phyloP scores from a whole-genome alignment of 2,888 invertebrate genomes.

The Troglohyphantes excavatus region DNA sequence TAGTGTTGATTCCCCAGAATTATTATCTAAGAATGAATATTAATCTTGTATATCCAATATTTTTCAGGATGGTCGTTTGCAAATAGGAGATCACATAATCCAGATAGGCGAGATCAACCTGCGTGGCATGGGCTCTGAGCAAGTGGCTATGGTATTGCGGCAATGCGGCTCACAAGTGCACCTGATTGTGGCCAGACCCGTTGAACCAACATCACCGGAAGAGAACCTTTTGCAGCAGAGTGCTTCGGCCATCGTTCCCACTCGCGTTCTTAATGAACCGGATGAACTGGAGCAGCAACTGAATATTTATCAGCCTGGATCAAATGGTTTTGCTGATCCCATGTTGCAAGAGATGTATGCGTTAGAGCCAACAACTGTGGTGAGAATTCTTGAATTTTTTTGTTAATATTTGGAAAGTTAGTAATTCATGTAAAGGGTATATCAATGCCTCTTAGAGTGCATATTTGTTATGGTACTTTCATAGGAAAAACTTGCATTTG shows the following conservation, averaged over 20 bases:
- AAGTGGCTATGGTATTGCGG: constrained; percentile 95
- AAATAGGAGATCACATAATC: constrained; percentile 98
- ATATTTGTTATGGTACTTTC: no score
- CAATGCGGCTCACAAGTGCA: constrained; percentile 95
- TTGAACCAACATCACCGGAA: constrained; percentile 89
- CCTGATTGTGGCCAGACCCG: constrained; percentile 95
- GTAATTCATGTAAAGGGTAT: no score
- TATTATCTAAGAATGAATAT: no score
- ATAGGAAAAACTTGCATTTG: no score
- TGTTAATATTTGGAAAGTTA: no score
- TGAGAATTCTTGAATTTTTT: no score
- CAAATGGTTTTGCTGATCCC: constrained; percentile 65
- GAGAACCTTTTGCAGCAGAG: constrained; percentile 88
- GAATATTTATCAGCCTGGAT: constrained; percentile 78
- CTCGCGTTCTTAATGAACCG: constrained; percentile 92
- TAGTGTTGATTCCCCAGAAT: no score
- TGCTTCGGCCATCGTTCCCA: constrained; percentile 94
- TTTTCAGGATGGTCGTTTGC: constrained; percentile 94
- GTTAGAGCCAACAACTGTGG: constrained; percentile 42
- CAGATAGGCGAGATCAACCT: constrained; percentile 97
- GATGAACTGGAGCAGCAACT: constrained; percentile 91
- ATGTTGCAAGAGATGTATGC: constrained; percentile 61
- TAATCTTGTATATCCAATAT: no score
- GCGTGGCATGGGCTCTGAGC: constrained; percentile 97
- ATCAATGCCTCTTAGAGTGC: no score